Evolutionary conservation across 2,113 vertebrate species (phyloP), one percentile per base, ranked within the genome.

Genomic region (Sialia sialis): DNA sequence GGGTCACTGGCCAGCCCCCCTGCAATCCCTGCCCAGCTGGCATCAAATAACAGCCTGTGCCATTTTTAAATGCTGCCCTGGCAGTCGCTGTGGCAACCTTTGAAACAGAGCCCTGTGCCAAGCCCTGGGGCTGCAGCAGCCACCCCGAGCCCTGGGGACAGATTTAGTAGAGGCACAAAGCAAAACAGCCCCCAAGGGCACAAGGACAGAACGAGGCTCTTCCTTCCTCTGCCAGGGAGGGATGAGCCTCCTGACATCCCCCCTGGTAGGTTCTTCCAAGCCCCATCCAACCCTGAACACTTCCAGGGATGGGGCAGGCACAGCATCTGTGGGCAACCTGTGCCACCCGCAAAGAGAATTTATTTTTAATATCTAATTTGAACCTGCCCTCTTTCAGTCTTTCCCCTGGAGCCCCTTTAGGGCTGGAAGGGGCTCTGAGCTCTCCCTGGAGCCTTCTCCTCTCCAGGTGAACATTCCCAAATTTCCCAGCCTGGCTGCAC

Each of bases 61-160:
- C 78, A 58, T 94, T 95, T 97, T 93, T 90, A 94, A 94, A 91
- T 48, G 76, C 86, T 84, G 77, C 73, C 80, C 6, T 84, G 89
- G 64, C 19, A 15, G 80, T 84, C 90, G 4, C 90, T 3, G 5
- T 14, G 3, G 93, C 62, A 89, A 91, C 89, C 84, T 79, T 79
- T 95, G 2, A 89, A 95, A 93, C 87, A 91, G 66, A 23, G 1
- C 10, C 55, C 0, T 0, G 44, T 89, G 93, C 89, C 93, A 94
- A 89, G 46, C 30, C 8, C 7, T 6, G 0, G 25, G 38, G 64
- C 76, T 78, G 73, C 73, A 7, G 0, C 38, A 10, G 93, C 73
- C 91, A 8, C 18, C 3, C 39, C 0, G 2, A 75, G 68, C 60
- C 56, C 91, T 4, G 13, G 54, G 60, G 69, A 84, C 51, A 39